phyloP scores from a whole-genome alignment of 2,113 vertebrate species.

The Sardina pilchardus region DNA sequence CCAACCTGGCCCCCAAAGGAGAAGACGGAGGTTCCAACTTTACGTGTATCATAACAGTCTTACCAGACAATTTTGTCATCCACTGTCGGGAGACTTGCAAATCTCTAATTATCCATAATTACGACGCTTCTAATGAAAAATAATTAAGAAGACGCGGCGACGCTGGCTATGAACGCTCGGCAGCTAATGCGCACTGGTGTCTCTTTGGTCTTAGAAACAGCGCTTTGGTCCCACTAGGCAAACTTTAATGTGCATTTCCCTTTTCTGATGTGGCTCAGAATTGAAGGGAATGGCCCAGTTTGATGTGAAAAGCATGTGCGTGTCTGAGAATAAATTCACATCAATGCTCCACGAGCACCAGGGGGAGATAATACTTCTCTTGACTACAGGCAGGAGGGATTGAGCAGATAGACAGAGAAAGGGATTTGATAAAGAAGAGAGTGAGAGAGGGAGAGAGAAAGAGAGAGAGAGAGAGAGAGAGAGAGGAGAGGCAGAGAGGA shows the following conservation, averaged over 20 bases:
- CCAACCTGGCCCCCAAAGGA: not conserved
- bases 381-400: not conserved
- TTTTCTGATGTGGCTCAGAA: slow-evolving; percentile 5
- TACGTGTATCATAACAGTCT: not conserved
- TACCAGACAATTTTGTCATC: not conserved
- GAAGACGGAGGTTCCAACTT: not conserved
- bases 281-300: not conserved
- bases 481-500: not conserved
- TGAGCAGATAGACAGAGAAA: not conserved
- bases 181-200: not conserved
- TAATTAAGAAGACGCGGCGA: slow-evolving; percentile 23
- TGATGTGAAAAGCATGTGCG: not conserved
- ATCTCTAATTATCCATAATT: slow-evolving; percentile 28
- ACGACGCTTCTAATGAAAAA: slow-evolving; percentile 23
- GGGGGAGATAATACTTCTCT: not conserved
- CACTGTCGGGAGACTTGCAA: not conserved
- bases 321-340: slow-evolving; percentile 1
- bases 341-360: not conserved
- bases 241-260: slow-evolving; percentile 15
- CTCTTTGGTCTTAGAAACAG: not conserved
- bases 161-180: not conserved
- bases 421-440: not conserved
- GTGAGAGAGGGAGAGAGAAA: not conserved
- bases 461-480: not conserved
- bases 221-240: slow-evolving; percentile 17